A percentile compares a stretch with the other conserved stretches of the same genome.
These are phyloP conservation scores for Agelastica alni DNA, from an alignment of 2,888 invertebrate species.

Conservation along the genomic window DNA sequence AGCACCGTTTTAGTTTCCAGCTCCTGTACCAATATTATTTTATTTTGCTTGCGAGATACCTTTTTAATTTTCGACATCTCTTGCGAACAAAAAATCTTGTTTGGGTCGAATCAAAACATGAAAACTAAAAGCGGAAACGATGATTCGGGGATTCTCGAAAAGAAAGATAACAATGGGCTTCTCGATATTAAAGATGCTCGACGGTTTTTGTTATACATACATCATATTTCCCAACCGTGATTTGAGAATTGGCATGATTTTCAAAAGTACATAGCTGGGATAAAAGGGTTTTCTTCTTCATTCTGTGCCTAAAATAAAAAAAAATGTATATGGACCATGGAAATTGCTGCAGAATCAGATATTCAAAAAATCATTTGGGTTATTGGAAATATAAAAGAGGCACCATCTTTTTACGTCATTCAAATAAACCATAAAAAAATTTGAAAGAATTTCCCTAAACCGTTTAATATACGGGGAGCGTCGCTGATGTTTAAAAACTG, in stretches of 20 bases:
- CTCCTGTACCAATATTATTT: too few relatives aligned
- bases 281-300: constrained; percentile 2
- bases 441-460: too few relatives aligned
- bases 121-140: constrained; percentile 12
- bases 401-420: neutral
- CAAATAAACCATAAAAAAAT: too few relatives aligned
- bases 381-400: constrained; percentile 4
- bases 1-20: too few relatives aligned
- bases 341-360: constrained; percentile 5
- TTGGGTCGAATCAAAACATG: constrained; percentile 22
- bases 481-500: too few relatives aligned
- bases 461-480: too few relatives aligned
- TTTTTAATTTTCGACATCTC: too few relatives aligned
- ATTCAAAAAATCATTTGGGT: constrained; percentile 7
- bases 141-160: constrained; percentile 20
- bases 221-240: constrained; percentile 19
- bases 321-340: neutral
- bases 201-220: constrained; percentile 19
- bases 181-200: constrained; percentile 22
- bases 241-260: constrained; percentile 22
- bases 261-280: neutral
- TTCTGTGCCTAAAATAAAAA: constrained; percentile 5
- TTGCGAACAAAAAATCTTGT: constrained; percentile 27
- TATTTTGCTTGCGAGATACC: too few relatives aligned
- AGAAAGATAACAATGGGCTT: constrained; percentile 22